A percentile compares a stretch with the other conserved stretches of the same genome.
Evolutionary conservation across 1,140 invertebrate species (phyloP).

Genomic region (Radopholus similis): DNA sequence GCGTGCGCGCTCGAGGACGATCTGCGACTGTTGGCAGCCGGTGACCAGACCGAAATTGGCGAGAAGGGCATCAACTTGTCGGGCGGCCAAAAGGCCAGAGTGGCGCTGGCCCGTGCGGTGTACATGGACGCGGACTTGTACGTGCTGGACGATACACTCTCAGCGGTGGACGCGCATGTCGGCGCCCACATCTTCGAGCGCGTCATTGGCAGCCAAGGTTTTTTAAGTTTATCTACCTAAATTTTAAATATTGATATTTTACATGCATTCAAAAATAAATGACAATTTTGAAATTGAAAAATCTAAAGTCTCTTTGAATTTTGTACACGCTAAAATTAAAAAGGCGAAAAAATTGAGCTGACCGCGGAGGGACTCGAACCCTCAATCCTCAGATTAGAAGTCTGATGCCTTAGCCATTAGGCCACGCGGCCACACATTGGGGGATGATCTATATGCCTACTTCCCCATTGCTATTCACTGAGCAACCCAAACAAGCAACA

Average conservation of each 20-base stretch:
- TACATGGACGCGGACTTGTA: slow-evolving; percentile 55
- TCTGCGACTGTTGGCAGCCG: slow-evolving; percentile 39
- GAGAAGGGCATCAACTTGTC: slow-evolving; percentile 64
- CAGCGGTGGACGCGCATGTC: slow-evolving; percentile 59
- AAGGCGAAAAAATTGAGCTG: background rate
- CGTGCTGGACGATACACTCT: slow-evolving; percentile 54
- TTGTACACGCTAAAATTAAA: too few species aligned
- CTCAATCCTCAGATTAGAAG: slow-evolving; percentile 9
- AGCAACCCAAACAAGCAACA: too few species aligned
- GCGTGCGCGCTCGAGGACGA: slow-evolving; percentile 48
- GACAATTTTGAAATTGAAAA: background rate
- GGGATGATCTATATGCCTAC: too few species aligned
- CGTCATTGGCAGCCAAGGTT: slow-evolving; percentile 59
- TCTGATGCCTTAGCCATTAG: slow-evolving; percentile 9
- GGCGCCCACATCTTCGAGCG: slow-evolving; percentile 62
- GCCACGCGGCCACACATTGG: background rate
- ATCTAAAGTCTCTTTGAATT: too few species aligned
- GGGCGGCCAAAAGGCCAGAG: slow-evolving; percentile 67
- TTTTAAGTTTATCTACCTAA: too few species aligned
- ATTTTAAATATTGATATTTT: background rate
- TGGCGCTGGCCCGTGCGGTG: slow-evolving; percentile 64
- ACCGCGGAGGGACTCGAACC: slow-evolving; percentile 10
- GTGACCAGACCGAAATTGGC: slow-evolving; percentile 56
- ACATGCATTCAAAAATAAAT: background rate
- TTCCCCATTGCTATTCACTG: too few species aligned